A percentile compares a stretch with the other conserved stretches of the same genome.
These are phyloP conservation scores for Mesocricetus auratus DNA, from an alignment of 2,113 vertebrate species.

Conservation along the genomic window DNA sequence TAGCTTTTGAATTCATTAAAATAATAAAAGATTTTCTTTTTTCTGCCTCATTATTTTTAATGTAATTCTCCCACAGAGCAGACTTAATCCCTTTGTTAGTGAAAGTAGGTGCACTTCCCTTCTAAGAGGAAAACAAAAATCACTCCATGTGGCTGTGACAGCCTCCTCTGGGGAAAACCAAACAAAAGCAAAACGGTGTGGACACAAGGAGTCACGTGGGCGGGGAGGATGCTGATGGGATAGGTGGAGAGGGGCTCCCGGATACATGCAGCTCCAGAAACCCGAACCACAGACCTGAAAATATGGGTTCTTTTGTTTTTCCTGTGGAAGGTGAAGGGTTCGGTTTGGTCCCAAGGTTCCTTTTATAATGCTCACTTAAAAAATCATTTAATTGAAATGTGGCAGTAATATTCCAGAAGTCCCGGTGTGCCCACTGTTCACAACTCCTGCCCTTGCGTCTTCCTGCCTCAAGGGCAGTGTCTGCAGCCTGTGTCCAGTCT, in stretches of 20 bases:
- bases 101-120: conserved; percentile 65
- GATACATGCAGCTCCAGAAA: not conserved
- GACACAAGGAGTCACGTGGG: rapidly evolving
- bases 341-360: not conserved
- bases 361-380: not conserved
- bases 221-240: not conserved
- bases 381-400: not conserved
- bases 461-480: not conserved
- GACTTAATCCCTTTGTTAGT: conserved; percentile 73
- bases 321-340: not conserved
- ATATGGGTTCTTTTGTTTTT: not conserved
- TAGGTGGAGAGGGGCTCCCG: too few species aligned
- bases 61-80: conserved; percentile 55
- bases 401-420: not conserved
- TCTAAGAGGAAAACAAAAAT: conserved; percentile 58
- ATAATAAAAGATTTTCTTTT: conserved; percentile 81
- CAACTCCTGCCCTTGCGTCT: not conserved
- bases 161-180: not conserved
- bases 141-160: not conserved
- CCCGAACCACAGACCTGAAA: not conserved
- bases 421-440: not conserved
- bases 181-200: not conserved
- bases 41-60: conserved; percentile 79
- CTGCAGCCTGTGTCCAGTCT: not conserved
- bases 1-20: conserved; percentile 86